A percentile compares a stretch with the other conserved stretches of the same genome.
Conservation (phyloP, 1,140 invertebrate species). For the Platorchestia sp. region DNA sequence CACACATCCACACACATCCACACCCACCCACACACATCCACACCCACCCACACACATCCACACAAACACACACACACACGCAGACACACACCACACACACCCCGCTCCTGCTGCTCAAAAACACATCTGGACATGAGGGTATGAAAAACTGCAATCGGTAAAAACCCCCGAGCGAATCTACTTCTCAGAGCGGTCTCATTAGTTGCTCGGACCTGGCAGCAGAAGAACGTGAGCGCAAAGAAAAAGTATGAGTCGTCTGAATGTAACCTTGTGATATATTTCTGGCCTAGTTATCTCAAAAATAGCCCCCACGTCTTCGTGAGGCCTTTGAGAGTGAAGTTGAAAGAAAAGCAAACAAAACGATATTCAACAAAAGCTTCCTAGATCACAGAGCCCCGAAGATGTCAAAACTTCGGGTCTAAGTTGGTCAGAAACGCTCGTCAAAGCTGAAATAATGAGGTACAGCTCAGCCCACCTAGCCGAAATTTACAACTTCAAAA, state of each 20-base stretch:
- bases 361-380: not conserved
- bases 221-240: not conserved
- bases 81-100: no score
- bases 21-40: no score
- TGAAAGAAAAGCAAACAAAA: not conserved
- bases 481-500: not conserved
- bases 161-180: not conserved
- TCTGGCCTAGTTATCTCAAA: not conserved
- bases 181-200: not conserved
- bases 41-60: no score
- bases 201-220: not conserved
- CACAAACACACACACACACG: no score
- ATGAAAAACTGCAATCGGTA: not conserved
- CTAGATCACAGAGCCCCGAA: not conserved
- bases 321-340: not conserved
- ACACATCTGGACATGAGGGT: not conserved
- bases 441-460: not conserved
- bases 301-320: not conserved
- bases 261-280: not conserved
- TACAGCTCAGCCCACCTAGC: not conserved
- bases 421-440: not conserved
- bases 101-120: not conserved
- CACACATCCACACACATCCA: no score
- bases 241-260: not conserved
- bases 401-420: not conserved